phyloP scores from a whole-genome alignment of 2,888 invertebrate genomes.

The Trachelus stipa region DNA sequence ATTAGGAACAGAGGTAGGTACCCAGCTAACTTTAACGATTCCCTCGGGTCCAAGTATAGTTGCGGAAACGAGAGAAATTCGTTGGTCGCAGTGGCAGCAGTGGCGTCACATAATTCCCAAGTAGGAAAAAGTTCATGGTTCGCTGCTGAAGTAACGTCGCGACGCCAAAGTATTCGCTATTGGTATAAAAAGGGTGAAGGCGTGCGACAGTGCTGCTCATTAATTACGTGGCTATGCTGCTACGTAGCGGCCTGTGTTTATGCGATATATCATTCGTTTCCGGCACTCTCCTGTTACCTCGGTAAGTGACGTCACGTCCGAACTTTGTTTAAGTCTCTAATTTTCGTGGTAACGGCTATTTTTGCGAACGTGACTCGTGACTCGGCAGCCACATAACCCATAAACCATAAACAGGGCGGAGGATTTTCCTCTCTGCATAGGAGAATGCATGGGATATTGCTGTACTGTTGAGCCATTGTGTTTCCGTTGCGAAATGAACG shows the following conservation, averaged over 20 bases:
- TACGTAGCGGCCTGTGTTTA: not conserved
- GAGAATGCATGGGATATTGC: not conserved
- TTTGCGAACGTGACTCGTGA: not conserved
- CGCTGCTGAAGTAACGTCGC: not conserved
- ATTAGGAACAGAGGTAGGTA: not conserved
- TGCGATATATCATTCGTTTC: not conserved
- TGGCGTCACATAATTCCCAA: not conserved
- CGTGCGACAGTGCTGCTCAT: not conserved
- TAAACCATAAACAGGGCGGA: not conserved
- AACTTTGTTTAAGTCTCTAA: slow-evolving; percentile 11
- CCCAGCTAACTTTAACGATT: not conserved
- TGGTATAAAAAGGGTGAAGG: not conserved
- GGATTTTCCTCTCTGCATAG: not conserved
- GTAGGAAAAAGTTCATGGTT: not conserved
- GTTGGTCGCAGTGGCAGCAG: not conserved
- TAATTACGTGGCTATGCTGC: not conserved
- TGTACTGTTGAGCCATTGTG: not conserved
- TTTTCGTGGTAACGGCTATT: slow-evolving; percentile 2
- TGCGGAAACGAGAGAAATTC: not conserved
- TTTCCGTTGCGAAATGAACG: not conserved
- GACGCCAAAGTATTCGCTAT: not conserved
- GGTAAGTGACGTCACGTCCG: slow-evolving; percentile 13
- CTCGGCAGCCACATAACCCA: not conserved
- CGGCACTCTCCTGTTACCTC: not conserved
- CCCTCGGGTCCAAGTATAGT: not conserved